Percentiles rank a stretch among this genome's conserved stretches.
These are phyloP conservation scores for Callocephalon fimbriatum DNA, from an alignment of 2,113 vertebrate genomes.

Conservation along the genomic window DNA sequence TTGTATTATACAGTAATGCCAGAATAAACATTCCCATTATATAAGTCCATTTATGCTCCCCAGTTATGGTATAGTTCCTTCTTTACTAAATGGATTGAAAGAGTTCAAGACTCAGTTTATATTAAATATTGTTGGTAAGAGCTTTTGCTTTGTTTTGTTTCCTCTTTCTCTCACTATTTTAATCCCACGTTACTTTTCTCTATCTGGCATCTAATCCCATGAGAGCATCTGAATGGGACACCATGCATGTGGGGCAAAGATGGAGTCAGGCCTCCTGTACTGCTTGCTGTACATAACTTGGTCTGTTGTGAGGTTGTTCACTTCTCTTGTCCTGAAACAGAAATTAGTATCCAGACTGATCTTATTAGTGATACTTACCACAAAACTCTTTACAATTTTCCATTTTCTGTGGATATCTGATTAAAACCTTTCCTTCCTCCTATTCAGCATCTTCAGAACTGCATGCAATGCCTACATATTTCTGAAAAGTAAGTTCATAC, in stretches of 20 bases:
- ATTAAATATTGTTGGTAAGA: neutral
- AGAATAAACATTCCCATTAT: neutral
- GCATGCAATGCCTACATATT: neutral
- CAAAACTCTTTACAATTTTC: neutral
- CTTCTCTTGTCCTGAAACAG: neutral
- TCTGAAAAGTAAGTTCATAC: neutral
- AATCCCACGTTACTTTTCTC: neutral
- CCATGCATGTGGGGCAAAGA: accelerated
- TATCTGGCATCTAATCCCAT: neutral
- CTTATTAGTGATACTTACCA: neutral
- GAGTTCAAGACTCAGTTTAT: neutral
- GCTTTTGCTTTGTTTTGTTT: neutral
- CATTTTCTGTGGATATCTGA: neutral
- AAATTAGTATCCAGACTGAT: neutral
- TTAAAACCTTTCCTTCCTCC: neutral
- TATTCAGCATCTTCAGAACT: neutral
- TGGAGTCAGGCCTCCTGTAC: neutral
- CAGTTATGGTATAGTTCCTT: neutral
- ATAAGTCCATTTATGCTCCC: neutral
- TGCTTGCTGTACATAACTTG: accelerated
- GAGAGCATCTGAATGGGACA: neutral
- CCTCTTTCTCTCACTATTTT: neutral
- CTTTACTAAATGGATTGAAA: neutral
- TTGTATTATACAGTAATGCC: neutral
- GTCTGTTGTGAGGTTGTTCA: neutral